A percentile compares a stretch with the other conserved stretches of the same genome.
These are phyloP conservation scores for Limnephilus marmoratus DNA, from an alignment of 2,888 invertebrate genomes.

Conservation along the genomic window DNA sequence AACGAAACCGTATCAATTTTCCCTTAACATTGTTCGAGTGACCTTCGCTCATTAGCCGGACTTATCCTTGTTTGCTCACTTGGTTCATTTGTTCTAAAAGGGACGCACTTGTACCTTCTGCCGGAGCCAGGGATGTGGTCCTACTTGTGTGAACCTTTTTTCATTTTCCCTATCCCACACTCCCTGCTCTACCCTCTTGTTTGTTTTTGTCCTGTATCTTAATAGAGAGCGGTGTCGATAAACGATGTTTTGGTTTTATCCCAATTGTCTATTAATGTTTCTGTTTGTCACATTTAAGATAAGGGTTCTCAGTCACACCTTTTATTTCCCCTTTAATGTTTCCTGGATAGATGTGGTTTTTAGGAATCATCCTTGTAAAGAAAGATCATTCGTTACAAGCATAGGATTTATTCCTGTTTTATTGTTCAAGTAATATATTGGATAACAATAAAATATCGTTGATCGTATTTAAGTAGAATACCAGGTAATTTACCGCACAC, in stretches of 20 bases:
- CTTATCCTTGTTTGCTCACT: constrained; percentile 24
- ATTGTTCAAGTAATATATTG: neutral
- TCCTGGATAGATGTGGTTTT: constrained; percentile 12
- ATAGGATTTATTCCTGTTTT: neutral
- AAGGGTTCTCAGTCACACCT: constrained; percentile 48
- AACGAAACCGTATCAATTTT: constrained; percentile 22
- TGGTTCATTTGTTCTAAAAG: neutral
- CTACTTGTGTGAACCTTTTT: neutral
- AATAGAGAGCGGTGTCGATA: constrained; percentile 57
- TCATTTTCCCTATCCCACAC: neutral
- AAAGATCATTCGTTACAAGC: neutral
- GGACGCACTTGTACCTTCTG: constrained; percentile 14
- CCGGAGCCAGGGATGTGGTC: neutral
- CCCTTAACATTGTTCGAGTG: neutral
- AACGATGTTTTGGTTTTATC: constrained; percentile 56
- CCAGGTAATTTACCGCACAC: neutral
- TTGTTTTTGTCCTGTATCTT: constrained; percentile 40
- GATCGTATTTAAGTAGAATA: neutral
- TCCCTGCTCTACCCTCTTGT: neutral
- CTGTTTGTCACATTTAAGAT: constrained; percentile 57
- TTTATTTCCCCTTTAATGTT: constrained; percentile 42
- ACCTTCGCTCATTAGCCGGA: constrained; percentile 31
- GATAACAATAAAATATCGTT: neutral
- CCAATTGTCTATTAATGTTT: constrained; percentile 61
- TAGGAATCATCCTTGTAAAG: neutral